Evolutionary conservation across 2,888 invertebrate genomes (phyloP), one percentile per base, ranked within the genome.

Genomic region (Rhorus exstirpatorius): DNA sequence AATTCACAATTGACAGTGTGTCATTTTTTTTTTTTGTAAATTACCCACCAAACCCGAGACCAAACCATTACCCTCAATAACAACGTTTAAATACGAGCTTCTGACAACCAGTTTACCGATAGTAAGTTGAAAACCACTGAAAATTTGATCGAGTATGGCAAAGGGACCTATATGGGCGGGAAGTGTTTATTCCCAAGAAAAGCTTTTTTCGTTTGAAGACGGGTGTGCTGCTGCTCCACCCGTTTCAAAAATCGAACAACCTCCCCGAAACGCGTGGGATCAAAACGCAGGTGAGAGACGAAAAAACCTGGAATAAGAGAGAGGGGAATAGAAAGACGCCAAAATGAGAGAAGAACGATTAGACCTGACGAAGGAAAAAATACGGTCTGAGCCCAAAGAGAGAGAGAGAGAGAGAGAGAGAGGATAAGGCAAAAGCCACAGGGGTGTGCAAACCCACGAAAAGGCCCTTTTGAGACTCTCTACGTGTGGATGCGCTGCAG

Each of bases 371-470:
- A 75, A 65, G 71, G 70, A n/a, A 44, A 71, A 71, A 71, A 58
- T 65, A 55, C 19, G 26, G 19, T 21, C 26, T 31, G 26, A 71
- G 60, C 26, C 38, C 17, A 8, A 41, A 26, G 19, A 35, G 35
- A 26, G n/a, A n/a, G n/a, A n/a, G n/a, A n/a, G n/a, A n/a, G n/a
- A n/a, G n/a, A n/a, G n/a, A n/a, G n/a, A n/a, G n/a, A 31, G 31
- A 31, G 2, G 17, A 46, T 10, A 44, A 6, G 31, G 10, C 21
- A 1, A 24, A 44, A 44, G 46, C 44, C 44, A 31, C n/a, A 84
- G 83, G 80, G 84, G 80, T 84, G 75, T 76, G 72, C 80, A 83
- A 80, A 84, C 46, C 49, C 35, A n/a, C 49, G 17, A 0, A 8
- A 53, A 44, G 70, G 75, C 76, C 81, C 81, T 79, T 79, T 76